Percentiles rank a stretch among this genome's conserved stretches.
These are phyloP conservation scores for Orchesella cincta DNA, from an alignment of 1,140 invertebrate genomes.

Conservation along the genomic window DNA sequence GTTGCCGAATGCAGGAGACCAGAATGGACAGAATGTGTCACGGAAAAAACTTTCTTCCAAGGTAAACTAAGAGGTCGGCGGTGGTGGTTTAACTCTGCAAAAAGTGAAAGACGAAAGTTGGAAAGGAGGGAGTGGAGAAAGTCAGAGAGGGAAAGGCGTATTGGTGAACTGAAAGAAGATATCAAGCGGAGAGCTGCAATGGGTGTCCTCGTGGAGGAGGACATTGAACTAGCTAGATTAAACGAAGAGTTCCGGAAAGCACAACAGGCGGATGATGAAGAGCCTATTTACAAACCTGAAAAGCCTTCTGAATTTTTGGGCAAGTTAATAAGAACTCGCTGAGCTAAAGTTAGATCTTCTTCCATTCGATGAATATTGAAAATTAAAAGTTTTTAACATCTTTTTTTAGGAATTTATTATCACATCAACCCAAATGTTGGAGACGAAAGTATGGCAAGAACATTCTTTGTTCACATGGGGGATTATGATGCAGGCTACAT, in stretches of 20 bases:
- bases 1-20: slow-evolving; percentile 43
- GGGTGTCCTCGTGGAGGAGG: slow-evolving; percentile 39
- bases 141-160: slow-evolving; percentile 31
- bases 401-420: slow-evolving; percentile 41
- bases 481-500: slow-evolving; percentile 74
- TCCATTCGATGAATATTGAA: too few relatives aligned
- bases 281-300: slow-evolving; percentile 62
- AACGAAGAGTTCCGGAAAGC: slow-evolving; percentile 54
- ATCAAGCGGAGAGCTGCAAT: slow-evolving; percentile 9
- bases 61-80: slow-evolving; percentile 54
- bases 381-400: too few relatives aligned
- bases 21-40: slow-evolving; percentile 54
- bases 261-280: slow-evolving; percentile 61
- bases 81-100: slow-evolving; percentile 64
- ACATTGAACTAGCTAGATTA: slow-evolving; percentile 35
- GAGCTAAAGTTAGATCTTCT: too few relatives aligned
- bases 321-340: too few relatives aligned
- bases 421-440: slow-evolving; percentile 35
- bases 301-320: slow-evolving; percentile 57
- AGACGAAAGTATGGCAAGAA: slow-evolving; percentile 23
- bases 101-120: slow-evolving; percentile 63
- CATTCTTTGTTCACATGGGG: slow-evolving; percentile 56
- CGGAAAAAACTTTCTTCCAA: slow-evolving; percentile 59
- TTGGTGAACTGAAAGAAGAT: slow-evolving; percentile 30
- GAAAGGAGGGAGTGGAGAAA: slow-evolving; percentile 52